Evolutionary conservation across 2,113 vertebrate genomes (phyloP).

Genomic region (Myocastor coypus): DNA sequence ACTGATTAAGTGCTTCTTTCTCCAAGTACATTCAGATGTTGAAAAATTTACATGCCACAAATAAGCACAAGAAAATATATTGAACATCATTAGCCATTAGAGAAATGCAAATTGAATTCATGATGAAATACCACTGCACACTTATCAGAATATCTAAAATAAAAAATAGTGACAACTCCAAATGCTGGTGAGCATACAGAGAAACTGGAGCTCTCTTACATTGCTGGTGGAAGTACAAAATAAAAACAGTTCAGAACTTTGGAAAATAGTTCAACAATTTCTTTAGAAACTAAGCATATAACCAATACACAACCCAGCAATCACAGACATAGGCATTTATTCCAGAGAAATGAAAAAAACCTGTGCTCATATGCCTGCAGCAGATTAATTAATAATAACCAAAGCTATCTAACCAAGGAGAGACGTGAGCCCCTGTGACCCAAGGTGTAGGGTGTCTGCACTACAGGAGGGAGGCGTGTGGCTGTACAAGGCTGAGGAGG

Average conservation of each 20-base stretch:
- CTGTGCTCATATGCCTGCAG: not conserved
- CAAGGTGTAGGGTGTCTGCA: not conserved
- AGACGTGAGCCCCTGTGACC: not conserved
- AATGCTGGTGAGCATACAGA: not conserved
- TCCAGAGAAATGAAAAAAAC: slow-evolving; percentile 68
- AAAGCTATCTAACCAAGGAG: slow-evolving; percentile 25
- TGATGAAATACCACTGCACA: not conserved
- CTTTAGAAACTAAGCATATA: slow-evolving; percentile 56
- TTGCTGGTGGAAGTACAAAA: not conserved
- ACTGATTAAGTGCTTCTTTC: slow-evolving; percentile 31
- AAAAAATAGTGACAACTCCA: slow-evolving; percentile 20
- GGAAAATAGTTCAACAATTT: slow-evolving; percentile 38
- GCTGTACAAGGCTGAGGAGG: not conserved
- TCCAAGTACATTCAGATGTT: slow-evolving; percentile 4
- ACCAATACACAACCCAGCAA: slow-evolving; percentile 51
- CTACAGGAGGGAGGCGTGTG: not conserved
- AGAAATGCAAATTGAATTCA: slow-evolving; percentile 29
- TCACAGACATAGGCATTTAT: slow-evolving; percentile 39
- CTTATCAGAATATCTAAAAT: not conserved
- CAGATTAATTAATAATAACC: slow-evolving; percentile 57
- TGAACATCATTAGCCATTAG: slow-evolving; percentile 4
- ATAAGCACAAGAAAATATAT: not conserved
- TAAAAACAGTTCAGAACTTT: slow-evolving; percentile 50
- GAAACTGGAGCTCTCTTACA: slow-evolving; percentile 15
- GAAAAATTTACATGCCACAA: not conserved